Percentiles rank a stretch among this genome's conserved stretches.
Evolutionary conservation across 2,888 invertebrate genomes (phyloP).

Genomic region (Harpalus rufipes): DNA sequence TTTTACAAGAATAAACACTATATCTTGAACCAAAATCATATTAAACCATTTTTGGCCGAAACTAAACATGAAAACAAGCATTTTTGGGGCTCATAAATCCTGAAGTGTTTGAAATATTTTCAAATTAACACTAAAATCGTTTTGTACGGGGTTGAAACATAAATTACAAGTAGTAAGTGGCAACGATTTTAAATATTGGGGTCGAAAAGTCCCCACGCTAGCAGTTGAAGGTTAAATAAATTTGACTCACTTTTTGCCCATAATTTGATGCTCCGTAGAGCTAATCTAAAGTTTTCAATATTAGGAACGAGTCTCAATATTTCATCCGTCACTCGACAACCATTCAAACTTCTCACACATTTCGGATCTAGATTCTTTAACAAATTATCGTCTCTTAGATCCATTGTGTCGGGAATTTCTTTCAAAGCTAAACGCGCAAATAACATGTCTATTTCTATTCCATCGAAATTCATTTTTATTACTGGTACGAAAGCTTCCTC

Average conservation of each 20-base stretch:
- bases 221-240: too few species aligned
- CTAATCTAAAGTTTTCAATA: constrained; percentile 94
- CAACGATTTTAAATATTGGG: too few species aligned
- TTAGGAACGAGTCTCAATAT: constrained; percentile 97
- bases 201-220: too few species aligned
- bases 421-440: constrained; percentile 97
- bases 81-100: too few species aligned
- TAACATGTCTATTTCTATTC: constrained; percentile 98
- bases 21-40: too few species aligned
- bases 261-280: constrained; percentile 95
- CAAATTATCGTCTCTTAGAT: constrained; percentile 93
- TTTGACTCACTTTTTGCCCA: constrained; percentile 96
- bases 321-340: constrained; percentile 99
- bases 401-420: constrained; percentile 94
- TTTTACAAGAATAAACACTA: too few species aligned
- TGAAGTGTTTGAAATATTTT: too few species aligned
- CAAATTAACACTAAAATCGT: too few species aligned
- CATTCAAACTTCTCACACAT: constrained; percentile 97
- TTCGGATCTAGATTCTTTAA: constrained; percentile 97
- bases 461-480: constrained; percentile 99
- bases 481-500: constrained; percentile 99
- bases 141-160: too few species aligned
- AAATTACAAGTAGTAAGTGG: too few species aligned
- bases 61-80: too few species aligned
- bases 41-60: too few species aligned